Conservation (phyloP, 2,888 invertebrate species). For the Pocota personata region DNA sequence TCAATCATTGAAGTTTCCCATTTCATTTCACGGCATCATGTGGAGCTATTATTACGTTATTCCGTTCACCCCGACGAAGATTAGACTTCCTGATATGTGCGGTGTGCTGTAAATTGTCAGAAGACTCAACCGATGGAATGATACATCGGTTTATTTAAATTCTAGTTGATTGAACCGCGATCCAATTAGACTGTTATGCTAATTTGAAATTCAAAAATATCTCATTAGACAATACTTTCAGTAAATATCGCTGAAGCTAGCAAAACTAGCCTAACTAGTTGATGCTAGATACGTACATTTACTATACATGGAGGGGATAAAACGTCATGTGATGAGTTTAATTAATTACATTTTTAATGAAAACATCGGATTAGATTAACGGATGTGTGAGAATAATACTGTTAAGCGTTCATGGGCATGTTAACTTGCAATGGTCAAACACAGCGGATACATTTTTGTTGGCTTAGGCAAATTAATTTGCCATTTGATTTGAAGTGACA, state of each 20-base stretch:
- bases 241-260: neutral
- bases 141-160: conserved; percentile 5
- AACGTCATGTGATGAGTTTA: neutral
- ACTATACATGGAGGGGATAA: neutral
- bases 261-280: neutral
- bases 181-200: conserved; percentile 15
- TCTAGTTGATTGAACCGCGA: conserved; percentile 16
- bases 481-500: neutral
- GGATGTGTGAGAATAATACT: neutral
- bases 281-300: neutral
- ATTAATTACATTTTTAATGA: conserved; percentile 11
- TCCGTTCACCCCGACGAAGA: neutral
- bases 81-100: neutral
- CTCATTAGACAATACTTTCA: neutral
- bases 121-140: conserved; percentile 3
- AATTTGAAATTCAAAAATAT: conserved; percentile 29
- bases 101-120: neutral
- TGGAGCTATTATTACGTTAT: neutral
- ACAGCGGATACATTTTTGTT: neutral
- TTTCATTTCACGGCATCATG: conserved; percentile 15
- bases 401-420: neutral
- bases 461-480: neutral
- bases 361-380: conserved; percentile 4
- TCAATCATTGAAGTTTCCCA: neutral
- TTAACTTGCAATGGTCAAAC: neutral